Evolutionary conservation across 2,113 vertebrate genomes (phyloP), one percentile per base, ranked within the genome.

Genomic region (Chaenocephalus aceratus): DNA sequence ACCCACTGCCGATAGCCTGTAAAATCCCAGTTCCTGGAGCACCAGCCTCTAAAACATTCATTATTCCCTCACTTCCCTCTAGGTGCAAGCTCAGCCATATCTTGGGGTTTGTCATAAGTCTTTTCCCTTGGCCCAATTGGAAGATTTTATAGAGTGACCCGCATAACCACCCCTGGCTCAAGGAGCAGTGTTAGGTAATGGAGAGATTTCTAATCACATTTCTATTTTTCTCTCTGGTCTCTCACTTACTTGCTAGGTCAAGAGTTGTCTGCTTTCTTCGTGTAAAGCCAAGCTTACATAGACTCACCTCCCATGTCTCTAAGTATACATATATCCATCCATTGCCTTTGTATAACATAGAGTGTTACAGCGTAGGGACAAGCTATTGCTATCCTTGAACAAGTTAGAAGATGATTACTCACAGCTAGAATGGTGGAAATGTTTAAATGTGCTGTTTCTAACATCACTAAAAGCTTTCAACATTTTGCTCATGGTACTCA

Each of bases 1-100:
- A 26, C 73, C 84, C 71, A 78, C 67, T 85, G 79, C 82, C 84
- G 82, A 89, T 88, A 63, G 74, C 70, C 79, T 84, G 84, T 87
- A 77, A 84, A 93, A 86, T 85, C 84, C 83, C 83, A 83, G 79
- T 88, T 91, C 84, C 72, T 88, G 68, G 80, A 91, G 80, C 41
- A 26, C 58, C 11, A 48, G 79, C 67, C 82, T 76, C 69, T 88
- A 78, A 91, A 90, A 91, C 91, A 91, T 93, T 92, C 79, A 91
- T 93, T 86, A 85, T 80, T 77, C 74, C 65, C 57, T 75, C 36
- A 41, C 71, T 78, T 70, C 75, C 69, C 70, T 85, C 75, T 72
- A 51, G 74, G 77, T 81, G 60, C 77, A 86, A 58, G 65, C 82
- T 84, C 78, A 84, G 73, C 54, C 72, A 36, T 82, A 83, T 86